phyloP scores from a whole-genome alignment of 1,140 invertebrate species.

The Drosophila nebulosa region DNA sequence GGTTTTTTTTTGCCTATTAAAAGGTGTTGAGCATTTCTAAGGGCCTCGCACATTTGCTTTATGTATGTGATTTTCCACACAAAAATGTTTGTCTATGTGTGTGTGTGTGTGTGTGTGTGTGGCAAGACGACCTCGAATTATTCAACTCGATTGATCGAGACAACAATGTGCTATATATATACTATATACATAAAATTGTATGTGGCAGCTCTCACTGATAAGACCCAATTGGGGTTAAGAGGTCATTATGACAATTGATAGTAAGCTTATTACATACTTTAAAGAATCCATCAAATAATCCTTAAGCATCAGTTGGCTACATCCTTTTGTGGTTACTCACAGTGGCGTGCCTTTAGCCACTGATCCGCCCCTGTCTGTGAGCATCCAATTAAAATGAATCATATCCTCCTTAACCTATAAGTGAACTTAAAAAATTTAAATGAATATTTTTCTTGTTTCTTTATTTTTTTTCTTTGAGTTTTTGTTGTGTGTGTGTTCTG shows the following conservation, averaged over 20 bases:
- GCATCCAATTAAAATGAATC: slow-evolving; percentile 73
- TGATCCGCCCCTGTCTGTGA: slow-evolving; percentile 13
- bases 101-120: slow-evolving; percentile 65
- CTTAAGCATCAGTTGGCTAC: too few species aligned
- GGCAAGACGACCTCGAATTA: slow-evolving; percentile 23
- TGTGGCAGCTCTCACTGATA: background rate
- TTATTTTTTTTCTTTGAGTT: background rate
- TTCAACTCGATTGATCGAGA: background rate
- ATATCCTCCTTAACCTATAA: slow-evolving; percentile 71
- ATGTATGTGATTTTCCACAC: background rate
- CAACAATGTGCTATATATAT: background rate
- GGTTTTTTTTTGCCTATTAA: slow-evolving; percentile 26
- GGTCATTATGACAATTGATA: background rate
- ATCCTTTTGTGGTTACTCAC: too few species aligned
- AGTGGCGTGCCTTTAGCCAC: too few species aligned
- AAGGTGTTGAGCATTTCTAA: slow-evolving; percentile 3
- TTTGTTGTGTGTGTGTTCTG: background rate
- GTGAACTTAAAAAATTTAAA: slow-evolving; percentile 68
- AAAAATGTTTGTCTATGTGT: slow-evolving; percentile 41
- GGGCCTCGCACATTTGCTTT: background rate
- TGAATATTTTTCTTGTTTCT: slow-evolving; percentile 49
- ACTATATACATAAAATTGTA: background rate
- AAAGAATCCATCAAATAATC: background rate
- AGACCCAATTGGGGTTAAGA: background rate
- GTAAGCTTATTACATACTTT: background rate